Percentiles rank a stretch among this genome's conserved stretches.
phyloP scores from a whole-genome alignment of 2,888 invertebrate species.

The Drosophila silvestris region DNA sequence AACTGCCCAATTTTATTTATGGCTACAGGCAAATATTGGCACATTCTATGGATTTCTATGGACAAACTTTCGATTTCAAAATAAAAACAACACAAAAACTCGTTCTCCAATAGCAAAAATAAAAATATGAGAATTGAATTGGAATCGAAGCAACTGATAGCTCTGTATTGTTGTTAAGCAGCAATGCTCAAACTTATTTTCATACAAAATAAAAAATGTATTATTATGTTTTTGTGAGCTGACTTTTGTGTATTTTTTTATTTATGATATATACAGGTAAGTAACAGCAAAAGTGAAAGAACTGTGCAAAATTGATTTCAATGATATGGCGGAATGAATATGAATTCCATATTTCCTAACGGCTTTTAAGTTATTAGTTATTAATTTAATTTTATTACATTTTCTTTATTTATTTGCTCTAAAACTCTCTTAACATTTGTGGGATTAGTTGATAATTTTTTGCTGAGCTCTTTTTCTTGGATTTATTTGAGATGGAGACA shows the following conservation, averaged over 20 bases:
- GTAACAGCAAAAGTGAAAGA: conserved; percentile 7
- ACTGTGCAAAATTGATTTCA: neutral
- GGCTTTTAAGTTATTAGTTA: neutral
- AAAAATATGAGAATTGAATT: conserved; percentile 12
- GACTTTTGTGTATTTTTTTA: neutral
- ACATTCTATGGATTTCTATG: conserved; percentile 53
- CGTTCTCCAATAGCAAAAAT: conserved; percentile 32
- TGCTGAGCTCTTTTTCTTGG: neutral
- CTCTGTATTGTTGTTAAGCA: conserved; percentile 33
- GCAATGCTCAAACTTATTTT: conserved; percentile 14
- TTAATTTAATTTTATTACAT: neutral
- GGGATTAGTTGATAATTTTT: neutral
- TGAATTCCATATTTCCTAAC: neutral
- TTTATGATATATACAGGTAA: neutral
- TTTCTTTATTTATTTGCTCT: neutral
- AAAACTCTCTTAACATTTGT: neutral
- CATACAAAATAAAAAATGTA: neutral
- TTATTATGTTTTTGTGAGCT: neutral
- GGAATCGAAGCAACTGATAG: conserved; percentile 38
- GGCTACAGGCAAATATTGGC: conserved; percentile 46
- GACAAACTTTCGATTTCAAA: conserved; percentile 66
- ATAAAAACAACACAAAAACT: conserved; percentile 42
- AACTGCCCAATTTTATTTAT: conserved; percentile 41
- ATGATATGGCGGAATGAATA: neutral
- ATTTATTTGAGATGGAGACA: neutral